Evolutionary conservation across 2,888 invertebrate species (phyloP), one percentile per base, ranked within the genome.

Genomic region (Mesodorylaimus sp.): DNA sequence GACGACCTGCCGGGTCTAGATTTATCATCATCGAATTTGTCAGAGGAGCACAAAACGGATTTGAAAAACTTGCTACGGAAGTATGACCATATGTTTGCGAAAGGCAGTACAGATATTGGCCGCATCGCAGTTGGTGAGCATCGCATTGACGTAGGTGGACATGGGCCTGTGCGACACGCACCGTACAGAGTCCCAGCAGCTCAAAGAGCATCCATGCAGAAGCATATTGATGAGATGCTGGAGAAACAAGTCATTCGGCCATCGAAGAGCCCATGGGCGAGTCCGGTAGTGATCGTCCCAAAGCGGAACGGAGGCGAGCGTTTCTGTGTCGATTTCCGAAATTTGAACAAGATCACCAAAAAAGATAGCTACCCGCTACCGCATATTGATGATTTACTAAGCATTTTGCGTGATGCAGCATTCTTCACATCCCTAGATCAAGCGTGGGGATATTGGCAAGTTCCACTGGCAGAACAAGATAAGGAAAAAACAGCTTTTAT

Each of bases 271-370:
- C 44, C 44, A 7, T 65, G 44, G 44, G 44, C 44, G 10, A 43
- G 44, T 19, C 27, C 44, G 13, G 27, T 43, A 10, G 44, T 43
- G 5, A 45, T 67, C 1, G 63, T 64, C 1, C 55, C 55, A 21
- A 67, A 65, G 54, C 62, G 61, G 49, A 53, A 58, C 47, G 57
- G 53, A 25, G 43, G 39, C 16, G 53, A 21, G 44, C 7, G 52
- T 52, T 10, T 43, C 19, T 43, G 44, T 26, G 44, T 43, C 10
- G 25, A 43, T 26, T 43, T 26, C 27, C 7, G 44, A 26, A 43
- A 43, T 26, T 26, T 43, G 10, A 43, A 43, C 27, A 27, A 25
- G 3, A 19, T 43, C 27, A 53, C 54, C n/a, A 50, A 47, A 25
- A 41, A 43, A n/a, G 55, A 56, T 27, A 25, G 26, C 1, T 54